Percentiles rank a stretch among this genome's conserved stretches.
phyloP scores from a whole-genome alignment of 2,888 invertebrate species.

The Chydorus sphaericus region DNA sequence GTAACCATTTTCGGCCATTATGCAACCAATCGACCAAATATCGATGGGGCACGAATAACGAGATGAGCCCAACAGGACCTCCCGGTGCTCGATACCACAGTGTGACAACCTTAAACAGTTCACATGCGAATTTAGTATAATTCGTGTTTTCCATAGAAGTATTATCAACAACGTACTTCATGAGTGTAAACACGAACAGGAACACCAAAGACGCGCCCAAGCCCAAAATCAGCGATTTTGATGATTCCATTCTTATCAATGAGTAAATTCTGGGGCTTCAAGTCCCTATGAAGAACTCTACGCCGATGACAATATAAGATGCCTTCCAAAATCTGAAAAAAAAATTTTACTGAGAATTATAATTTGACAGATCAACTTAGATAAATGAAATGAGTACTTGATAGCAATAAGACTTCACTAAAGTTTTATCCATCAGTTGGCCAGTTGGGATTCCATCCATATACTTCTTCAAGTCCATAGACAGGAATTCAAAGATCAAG shows the following conservation, averaged over 20 bases:
- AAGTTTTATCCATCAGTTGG: slow-evolving; percentile 59
- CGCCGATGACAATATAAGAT: slow-evolving; percentile 87
- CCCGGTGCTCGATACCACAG: slow-evolving; percentile 96
- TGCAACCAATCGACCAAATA: slow-evolving; percentile 94
- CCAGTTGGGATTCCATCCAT: slow-evolving; percentile 72
- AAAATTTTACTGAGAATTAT: neutral
- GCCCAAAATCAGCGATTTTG: slow-evolving; percentile 97
- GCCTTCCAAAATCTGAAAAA: slow-evolving; percentile 47
- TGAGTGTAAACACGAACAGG: slow-evolving; percentile 88
- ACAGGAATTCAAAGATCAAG: slow-evolving; percentile 88
- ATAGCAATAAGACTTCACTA: slow-evolving; percentile 75
- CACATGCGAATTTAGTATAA: neutral
- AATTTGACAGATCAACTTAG: neutral
- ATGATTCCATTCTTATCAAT: slow-evolving; percentile 81
- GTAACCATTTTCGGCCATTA: slow-evolving; percentile 93
- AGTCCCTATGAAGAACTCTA: slow-evolving; percentile 77
- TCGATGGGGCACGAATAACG: slow-evolving; percentile 93
- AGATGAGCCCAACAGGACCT: slow-evolving; percentile 75
- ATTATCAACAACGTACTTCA: slow-evolving; percentile 31
- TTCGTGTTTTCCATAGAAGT: neutral
- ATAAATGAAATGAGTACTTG: too few species aligned
- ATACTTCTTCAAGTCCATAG: slow-evolving; percentile 93
- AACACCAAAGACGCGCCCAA: slow-evolving; percentile 89
- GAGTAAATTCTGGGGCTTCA: slow-evolving; percentile 92
- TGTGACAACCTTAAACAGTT: slow-evolving; percentile 65